Percentiles rank a stretch among this genome's conserved stretches.
phyloP scores from a whole-genome alignment of 2,888 invertebrate genomes.

The Trilocha varians region DNA sequence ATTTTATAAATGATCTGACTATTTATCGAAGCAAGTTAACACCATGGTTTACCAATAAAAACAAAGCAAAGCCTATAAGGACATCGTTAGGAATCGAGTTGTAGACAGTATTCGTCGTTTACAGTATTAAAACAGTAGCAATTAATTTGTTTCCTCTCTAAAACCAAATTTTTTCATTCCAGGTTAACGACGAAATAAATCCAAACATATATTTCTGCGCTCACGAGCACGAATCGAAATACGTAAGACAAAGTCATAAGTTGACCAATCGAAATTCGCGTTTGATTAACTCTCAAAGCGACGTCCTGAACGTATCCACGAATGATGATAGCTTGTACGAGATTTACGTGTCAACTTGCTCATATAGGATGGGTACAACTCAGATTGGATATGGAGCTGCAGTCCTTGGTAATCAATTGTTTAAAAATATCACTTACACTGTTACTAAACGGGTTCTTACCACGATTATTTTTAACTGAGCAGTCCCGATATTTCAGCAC shows the following conservation, averaged over 20 bases:
- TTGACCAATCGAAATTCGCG: constrained; percentile 25
- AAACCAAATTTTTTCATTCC: constrained; percentile 26
- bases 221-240: constrained; percentile 81
- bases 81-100: no score
- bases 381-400: constrained; percentile 91
- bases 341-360: constrained; percentile 93
- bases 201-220: constrained; percentile 72
- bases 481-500: no score
- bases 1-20: no score
- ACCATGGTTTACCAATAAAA: no score
- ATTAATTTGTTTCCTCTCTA: background rate
- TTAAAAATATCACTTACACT: background rate
- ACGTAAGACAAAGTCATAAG: constrained; percentile 46
- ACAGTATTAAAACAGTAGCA: background rate
- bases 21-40: no score
- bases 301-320: constrained; percentile 29
- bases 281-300: constrained; percentile 23
- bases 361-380: constrained; percentile 94
- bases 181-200: constrained; percentile 76
- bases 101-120: no score
- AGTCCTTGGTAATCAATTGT: constrained; percentile 75
- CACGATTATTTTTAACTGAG: no score
- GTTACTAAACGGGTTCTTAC: no score
- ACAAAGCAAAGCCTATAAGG: no score
- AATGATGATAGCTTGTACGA: constrained; percentile 72